Evolutionary conservation across 2,888 invertebrate genomes (phyloP), one percentile per base, ranked within the genome.

Genomic region (Rhopalosiphum nymphaeae): DNA sequence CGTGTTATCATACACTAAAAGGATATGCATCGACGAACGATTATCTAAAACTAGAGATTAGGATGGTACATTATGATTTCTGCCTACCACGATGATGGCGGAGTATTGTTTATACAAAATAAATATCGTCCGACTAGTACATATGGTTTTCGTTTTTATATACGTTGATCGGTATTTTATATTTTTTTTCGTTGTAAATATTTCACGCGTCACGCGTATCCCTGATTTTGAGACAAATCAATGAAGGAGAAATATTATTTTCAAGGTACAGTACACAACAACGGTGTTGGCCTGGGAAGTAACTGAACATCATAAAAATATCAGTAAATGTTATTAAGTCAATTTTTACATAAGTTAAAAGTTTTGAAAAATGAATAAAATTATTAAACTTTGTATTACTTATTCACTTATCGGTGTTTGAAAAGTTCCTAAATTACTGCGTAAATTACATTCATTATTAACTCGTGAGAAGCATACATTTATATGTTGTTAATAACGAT

Each of bases 291-390:
- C 26, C 26, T 26, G 46, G 25, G 44, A 56, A 36, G 16, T 91
- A 36, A 29, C 21, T 36, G 61, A 92, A 36, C 9, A 29, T 53
- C 86, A 46, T 85, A 86, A 91, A 86, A 87, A 67, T 61, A 92
- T 67, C 36, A 16, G 0, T 11, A 25, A 86, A 92, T 46, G 56
- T 53, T 87, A 87, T 49, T 49, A 42, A 42, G 61, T 29, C 61
- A 86, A 86, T 61, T 86, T 86, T 92, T 49, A 29, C 49, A 87
- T 61, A 87, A 87, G 87, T 87, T 36, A 61, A 26, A 36, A 57
- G 85, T 57, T 85, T 61, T 49, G 87, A 49, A 87, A 92, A 86
- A 85, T n/a, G 85, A 91, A 91, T 57, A 57, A 57, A 91, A 91
- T 85, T 85, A 85, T 85, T 53, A 56, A 5, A n/a, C 53, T 56